Evolutionary conservation across 2,113 vertebrate species (phyloP).

Genomic region (Alosa alosa): DNA sequence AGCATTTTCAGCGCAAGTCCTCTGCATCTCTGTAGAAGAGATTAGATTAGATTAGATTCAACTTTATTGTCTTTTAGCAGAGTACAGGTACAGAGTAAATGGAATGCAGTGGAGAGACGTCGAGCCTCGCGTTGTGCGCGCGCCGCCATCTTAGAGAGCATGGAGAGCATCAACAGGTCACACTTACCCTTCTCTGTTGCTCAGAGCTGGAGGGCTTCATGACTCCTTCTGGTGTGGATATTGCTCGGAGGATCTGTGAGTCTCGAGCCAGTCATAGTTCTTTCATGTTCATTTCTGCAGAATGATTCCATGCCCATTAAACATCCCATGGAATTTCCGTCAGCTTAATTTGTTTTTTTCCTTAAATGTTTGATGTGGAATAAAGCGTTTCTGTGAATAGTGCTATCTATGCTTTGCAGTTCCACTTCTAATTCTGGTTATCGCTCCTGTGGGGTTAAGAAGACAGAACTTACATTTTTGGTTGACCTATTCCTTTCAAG

Average conservation of each 20-base stretch:
- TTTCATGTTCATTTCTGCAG: background rate
- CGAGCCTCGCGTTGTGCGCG: too few relatives aligned
- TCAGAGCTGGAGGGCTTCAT: background rate
- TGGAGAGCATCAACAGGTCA: background rate
- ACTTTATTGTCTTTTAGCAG: too few relatives aligned
- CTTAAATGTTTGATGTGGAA: background rate
- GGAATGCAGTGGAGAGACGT: too few relatives aligned
- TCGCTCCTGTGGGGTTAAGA: background rate
- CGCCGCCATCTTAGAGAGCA: too few relatives aligned
- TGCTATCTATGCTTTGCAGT: background rate
- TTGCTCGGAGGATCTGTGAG: background rate
- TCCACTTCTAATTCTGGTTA: background rate
- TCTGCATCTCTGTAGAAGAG: too few relatives aligned
- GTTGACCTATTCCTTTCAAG: background rate
- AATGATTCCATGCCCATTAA: background rate
- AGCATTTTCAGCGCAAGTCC: background rate
- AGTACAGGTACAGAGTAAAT: too few relatives aligned
- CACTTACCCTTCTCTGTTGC: background rate
- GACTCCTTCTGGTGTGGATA: background rate
- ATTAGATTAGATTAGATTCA: too few relatives aligned
- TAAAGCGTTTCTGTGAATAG: background rate
- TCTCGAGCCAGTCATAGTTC: background rate
- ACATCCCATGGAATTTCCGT: background rate
- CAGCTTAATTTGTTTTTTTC: background rate
- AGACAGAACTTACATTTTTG: background rate